Evolutionary conservation across 2,888 invertebrate species (phyloP), one percentile per base, ranked within the genome.

Genomic region (Cantharis flavilabris): DNA sequence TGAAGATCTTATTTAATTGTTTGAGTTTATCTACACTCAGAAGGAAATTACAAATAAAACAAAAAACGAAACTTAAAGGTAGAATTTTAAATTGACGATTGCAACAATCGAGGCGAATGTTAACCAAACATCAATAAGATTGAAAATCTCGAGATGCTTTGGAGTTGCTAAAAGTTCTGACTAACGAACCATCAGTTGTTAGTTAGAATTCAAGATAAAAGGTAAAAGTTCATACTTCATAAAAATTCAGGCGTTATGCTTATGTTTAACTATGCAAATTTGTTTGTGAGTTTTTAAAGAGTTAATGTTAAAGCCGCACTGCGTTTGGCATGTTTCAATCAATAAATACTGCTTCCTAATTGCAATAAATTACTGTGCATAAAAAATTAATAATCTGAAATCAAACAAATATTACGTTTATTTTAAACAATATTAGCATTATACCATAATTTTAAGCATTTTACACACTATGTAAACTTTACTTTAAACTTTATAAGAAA

Each of bases 161-260:
- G 10, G 62, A 62, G 26, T 73, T 73, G 62, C 65, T 67, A 67
- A 73, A 69, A 69, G 62, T 69, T 73, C 23, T 62, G 16, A 23
- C 73, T 73, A 73, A 73, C 69, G 69, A 73, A 73, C 73, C 69
- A 69, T 69, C 69, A 30, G 67, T 69, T 73, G 69, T 73, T 69
- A 30, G 69, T 69, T 73, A 62, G 30, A 64, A 33, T 30, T 65
- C 73, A 62, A 26, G 23, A 67, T 26, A 23, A 62, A 20, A 62
- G 30, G 30, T 72, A 65, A 30, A 30, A 13, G 33, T 33, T 20
- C 64, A 18, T 65, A 67, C 33, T 62, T 72, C 18, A 73, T 73
- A 62, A 73, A 73, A 73, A 73, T 69, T 69, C 73, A 69, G 49
- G 18, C 26, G 49, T 33, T 62, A 69, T 23, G n/a, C 28, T 62